Evolutionary conservation across 2,113 vertebrate species (phyloP).

Genomic region (Manacus vitellinus): DNA sequence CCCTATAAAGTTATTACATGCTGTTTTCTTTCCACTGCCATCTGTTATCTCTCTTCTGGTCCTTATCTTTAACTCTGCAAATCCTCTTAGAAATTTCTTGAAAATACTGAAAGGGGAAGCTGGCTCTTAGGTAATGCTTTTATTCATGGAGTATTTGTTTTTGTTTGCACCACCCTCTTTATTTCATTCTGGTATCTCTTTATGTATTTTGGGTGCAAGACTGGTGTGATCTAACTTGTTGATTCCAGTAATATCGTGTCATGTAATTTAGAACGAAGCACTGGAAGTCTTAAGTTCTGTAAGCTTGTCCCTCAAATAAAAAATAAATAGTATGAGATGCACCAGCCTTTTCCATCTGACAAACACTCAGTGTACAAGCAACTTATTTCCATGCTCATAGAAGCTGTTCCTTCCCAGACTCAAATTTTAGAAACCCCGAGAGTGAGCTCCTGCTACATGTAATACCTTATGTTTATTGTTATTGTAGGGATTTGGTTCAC

Average conservation of each 20-base stretch:
- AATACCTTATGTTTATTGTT: background rate
- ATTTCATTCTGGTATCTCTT: background rate
- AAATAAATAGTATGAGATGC: background rate
- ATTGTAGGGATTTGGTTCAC: background rate
- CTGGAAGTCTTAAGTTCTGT: background rate
- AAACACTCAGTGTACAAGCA: background rate
- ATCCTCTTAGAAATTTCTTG: conserved; percentile 31
- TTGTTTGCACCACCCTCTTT: background rate
- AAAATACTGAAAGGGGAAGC: background rate
- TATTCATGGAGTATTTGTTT: background rate
- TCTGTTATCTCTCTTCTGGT: conserved; percentile 62
- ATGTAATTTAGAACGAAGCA: background rate
- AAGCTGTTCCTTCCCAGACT: background rate
- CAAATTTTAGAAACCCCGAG: background rate
- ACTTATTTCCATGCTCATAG: background rate
- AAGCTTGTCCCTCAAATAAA: background rate
- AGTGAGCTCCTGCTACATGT: fast-evolving
- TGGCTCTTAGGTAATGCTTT: background rate
- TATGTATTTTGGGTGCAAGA: background rate
- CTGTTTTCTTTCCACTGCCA: conserved; percentile 58
- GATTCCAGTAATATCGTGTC: background rate
- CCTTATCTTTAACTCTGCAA: conserved; percentile 62
- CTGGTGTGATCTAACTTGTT: background rate
- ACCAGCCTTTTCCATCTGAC: background rate
- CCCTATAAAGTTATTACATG: conserved; percentile 47